A percentile compares a stretch with the other conserved stretches of the same genome.
Conservation (phyloP, 2,113 vertebrate species). For the Nannospalax galili region DNA sequence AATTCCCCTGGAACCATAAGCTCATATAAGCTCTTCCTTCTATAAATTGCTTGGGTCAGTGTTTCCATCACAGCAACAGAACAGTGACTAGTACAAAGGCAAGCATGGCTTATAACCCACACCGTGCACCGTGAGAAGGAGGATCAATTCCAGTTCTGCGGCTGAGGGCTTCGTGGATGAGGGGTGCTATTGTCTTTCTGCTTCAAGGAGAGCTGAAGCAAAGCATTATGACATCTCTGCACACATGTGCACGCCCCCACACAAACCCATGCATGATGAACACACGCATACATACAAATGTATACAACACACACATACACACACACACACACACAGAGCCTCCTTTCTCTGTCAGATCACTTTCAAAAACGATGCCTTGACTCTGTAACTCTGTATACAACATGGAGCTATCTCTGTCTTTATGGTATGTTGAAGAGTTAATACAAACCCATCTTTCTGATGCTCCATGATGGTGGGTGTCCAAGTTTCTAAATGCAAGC, state of each 20-base stretch:
- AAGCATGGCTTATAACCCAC: background rate
- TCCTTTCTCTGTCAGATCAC: background rate
- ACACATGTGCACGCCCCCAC: fast-evolving
- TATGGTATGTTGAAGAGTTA: background rate
- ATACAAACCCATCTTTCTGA: background rate
- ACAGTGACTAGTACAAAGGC: no score
- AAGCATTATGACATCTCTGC: background rate
- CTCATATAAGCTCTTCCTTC: no score
- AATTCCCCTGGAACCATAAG: no score
- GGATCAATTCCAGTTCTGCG: background rate
- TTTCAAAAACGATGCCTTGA: background rate
- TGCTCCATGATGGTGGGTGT: background rate
- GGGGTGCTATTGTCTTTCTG: background rate
- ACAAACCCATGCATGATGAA: no score
- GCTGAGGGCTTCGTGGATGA: background rate
- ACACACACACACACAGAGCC: background rate
- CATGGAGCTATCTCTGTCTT: background rate
- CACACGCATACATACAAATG: background rate
- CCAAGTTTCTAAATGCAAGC: background rate
- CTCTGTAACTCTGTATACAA: background rate
- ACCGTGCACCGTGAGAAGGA: background rate
- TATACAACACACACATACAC: background rate
- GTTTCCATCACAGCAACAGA: no score
- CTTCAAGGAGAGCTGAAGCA: background rate
- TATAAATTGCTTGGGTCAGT: no score